Base-by-base conservation (phyloP, 2,113 vertebrate genomes). In the Nothocercus julius region DNA sequence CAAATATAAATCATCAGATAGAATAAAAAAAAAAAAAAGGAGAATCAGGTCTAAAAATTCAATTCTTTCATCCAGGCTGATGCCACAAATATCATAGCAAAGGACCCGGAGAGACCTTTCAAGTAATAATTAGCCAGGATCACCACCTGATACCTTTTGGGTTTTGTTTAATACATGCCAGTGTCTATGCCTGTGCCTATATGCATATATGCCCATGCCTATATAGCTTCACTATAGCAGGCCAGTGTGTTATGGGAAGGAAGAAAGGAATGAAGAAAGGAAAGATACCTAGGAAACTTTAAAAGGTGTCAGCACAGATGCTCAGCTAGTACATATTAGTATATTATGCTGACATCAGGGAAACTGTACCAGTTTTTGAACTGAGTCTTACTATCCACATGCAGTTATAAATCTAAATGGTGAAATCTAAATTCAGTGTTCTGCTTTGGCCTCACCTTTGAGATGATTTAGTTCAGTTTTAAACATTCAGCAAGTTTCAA, bases 321-420 rank as follows among this genome's bases (percentile, higher is more conserved):
- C 30, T 88, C 73, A 78, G 63, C 63, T 74, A 75, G 73, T 72
- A 56, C 83, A 91, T 91, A 83, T 86, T 90, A 74, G 56, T 90
- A 36, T 34, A 56, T 68, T 78, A 64, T 53, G 30, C 47, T 93
- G 74, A 88, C 58, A 84, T 51, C 72, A 78, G 72, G 28, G 69
- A 89, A 78, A 64, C 68, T 64, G 7, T 44, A 79, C 42, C 38
- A 69, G 34, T 47, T 79, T 76, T 70, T 61, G 59, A 88, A 77
- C 18, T 0, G 3, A 84, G 13, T 64, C 53, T 89, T 87, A 27
- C 44, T 25, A 19, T 63, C 85, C 87, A 54, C 76, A 10, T 38
- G 59, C 32, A 56, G 44, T 32, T 86, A 78, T 24, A 75, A 86
- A 93, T 62, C 64, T 61, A 40, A 84, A 54, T 11, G 10, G 16